These are phyloP conservation scores for Chymomyza fuscimana DNA, from an alignment of 2,888 invertebrate species.

Conservation along the genomic window DNA sequence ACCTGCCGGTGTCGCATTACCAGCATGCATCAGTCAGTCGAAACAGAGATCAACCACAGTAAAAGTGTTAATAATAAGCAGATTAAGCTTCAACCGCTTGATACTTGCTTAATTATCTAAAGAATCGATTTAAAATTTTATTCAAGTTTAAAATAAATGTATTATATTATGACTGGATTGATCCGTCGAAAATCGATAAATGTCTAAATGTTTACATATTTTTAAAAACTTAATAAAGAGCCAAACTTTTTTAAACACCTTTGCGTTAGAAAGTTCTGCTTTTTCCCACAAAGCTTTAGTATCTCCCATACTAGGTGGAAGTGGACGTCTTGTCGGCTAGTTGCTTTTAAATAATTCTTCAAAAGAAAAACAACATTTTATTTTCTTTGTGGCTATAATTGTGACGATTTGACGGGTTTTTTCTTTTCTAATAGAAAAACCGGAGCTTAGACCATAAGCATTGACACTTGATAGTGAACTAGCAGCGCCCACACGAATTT, in stretches of 20 bases:
- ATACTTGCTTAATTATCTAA: too few relatives aligned
- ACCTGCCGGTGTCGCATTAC: too few relatives aligned
- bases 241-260: neutral
- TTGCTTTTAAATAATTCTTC: slow-evolving; percentile 47
- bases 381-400: neutral
- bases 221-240: neutral
- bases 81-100: too few relatives aligned
- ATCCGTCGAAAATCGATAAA: slow-evolving; percentile 43
- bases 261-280: neutral
- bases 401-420: neutral
- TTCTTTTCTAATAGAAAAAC: neutral
- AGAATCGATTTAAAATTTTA: too few relatives aligned
- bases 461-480: slow-evolving; percentile 66
- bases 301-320: neutral
- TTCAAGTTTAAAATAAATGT: neutral
- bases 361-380: slow-evolving; percentile 29
- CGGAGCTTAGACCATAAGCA: slow-evolving; percentile 41
- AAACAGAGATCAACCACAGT: too few relatives aligned
- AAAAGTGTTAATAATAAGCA: too few relatives aligned
- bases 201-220: slow-evolving; percentile 68
- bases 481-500: slow-evolving; percentile 65
- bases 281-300: neutral
- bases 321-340: slow-evolving; percentile 24
- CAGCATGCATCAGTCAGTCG: too few relatives aligned
- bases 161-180: neutral